Conservation (phyloP, 1,140 invertebrate species). For the Telenomus remus region DNA sequence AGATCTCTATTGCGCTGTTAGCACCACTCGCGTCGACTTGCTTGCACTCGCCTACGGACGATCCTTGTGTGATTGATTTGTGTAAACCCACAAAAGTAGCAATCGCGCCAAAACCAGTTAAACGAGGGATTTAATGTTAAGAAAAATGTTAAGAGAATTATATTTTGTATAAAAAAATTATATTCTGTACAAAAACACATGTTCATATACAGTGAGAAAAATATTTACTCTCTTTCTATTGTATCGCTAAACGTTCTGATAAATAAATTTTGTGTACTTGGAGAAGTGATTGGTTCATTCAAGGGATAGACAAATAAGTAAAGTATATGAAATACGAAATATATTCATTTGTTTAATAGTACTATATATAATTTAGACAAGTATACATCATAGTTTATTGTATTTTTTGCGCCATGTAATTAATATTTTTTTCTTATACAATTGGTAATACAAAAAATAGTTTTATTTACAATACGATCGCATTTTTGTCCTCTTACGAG, state of each 20-base stretch:
- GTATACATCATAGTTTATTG: conserved; percentile 65
- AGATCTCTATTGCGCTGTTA: conserved; percentile 87
- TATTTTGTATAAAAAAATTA: not conserved
- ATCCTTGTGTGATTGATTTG: conserved; percentile 85
- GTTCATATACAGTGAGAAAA: not conserved
- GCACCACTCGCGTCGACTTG: conserved; percentile 80
- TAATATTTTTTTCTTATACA: conserved; percentile 64
- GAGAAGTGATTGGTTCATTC: not conserved
- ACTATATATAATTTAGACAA: conserved; percentile 71
- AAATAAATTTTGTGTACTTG: not conserved
- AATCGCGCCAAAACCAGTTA: conserved; percentile 90
- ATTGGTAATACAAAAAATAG: conserved; percentile 69
- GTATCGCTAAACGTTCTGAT: not conserved
- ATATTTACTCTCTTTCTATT: not conserved
- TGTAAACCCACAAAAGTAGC: conserved; percentile 93
- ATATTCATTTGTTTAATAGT: conserved; percentile 70
- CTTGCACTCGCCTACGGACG: conserved; percentile 75
- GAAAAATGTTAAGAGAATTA: conserved; percentile 8
- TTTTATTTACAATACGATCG: conserved; percentile 57
- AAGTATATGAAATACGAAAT: conserved; percentile 71
- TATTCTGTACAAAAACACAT: not conserved
- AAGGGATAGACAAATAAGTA: conserved; percentile 3
- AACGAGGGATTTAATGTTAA: conserved; percentile 83
- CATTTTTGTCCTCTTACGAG: conserved; percentile 22
- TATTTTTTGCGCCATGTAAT: conserved; percentile 61